Base-by-base conservation (phyloP, 1,140 invertebrate species). In the Trinorchestia longiramus region DNA sequence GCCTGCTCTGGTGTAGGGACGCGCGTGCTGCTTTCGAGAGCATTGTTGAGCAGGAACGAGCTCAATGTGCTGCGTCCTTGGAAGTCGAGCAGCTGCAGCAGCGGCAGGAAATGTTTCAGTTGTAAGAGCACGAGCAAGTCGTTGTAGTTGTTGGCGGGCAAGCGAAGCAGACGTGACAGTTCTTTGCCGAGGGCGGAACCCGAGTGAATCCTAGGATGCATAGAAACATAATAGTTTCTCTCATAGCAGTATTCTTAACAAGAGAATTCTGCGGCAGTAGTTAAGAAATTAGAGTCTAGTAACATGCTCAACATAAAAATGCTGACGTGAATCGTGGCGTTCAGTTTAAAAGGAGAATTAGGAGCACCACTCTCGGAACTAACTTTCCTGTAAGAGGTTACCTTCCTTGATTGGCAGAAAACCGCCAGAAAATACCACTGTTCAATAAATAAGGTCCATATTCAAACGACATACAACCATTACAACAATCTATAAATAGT, bases 101-200 rank as follows among this genome's bases (percentile, higher is more conserved):
- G 97, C 8, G 98, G 98, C 19, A 98, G 98, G 97, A 98, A 99
- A 97, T 99, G 98, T 97, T 98, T 98, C 62, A 99, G 98, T 96
- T 98, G 97, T 19, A 98, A 97, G 1, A 99, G 98, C 0, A 98
- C 99, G 43, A 99, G 97, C 36, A 99, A 98, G 97, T 99, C 99
- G 97, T 99, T 99, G 97, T 99, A 99, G 97, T 98, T 98, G 97
- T 99, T 99, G 40, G 99, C 98, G 19, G 99, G 99, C 95, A 99
- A 98, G 97, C 99, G 99, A 97, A 99, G 98, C 95, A 99, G 98
- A 97, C 99, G 98, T 96, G 98, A 98, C 96, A 99, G 97, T 97
- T 99, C 99, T 97, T 98, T 98, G 57, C 99, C 99, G 6, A 99
- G 98, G 43, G 98, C 98, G 96, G 98, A 98, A 96, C 96, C 96